Conservation (phyloP, 2,888 invertebrate genomes). For the Plebejus anna region DNA sequence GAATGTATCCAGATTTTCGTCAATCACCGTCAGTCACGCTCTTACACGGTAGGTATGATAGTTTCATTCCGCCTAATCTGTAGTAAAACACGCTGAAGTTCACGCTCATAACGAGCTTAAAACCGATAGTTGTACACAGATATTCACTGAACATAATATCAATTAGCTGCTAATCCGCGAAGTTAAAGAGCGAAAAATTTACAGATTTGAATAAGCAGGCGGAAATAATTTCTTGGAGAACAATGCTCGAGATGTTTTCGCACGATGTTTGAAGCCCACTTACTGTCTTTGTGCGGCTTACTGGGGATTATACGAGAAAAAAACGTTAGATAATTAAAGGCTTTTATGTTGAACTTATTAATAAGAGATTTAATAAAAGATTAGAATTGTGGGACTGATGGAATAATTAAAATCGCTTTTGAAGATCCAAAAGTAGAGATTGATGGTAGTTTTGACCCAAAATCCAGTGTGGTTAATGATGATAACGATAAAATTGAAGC, state of each 20-base stretch:
- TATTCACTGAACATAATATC: not conserved
- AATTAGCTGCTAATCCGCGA: slow-evolving; percentile 31
- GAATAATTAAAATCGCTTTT: not conserved
- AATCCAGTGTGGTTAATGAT: too few species aligned
- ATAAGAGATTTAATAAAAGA: not conserved
- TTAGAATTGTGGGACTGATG: not conserved
- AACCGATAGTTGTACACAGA: not conserved
- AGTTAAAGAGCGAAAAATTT: slow-evolving; percentile 38
- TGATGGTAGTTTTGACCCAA: too few species aligned
- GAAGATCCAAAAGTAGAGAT: not conserved
- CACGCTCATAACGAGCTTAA: not conserved
- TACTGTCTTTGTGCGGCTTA: slow-evolving; percentile 49
- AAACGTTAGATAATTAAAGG: slow-evolving; percentile 19
- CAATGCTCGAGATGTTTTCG: slow-evolving; percentile 62
- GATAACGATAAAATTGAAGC: too few species aligned
- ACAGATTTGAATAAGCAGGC: slow-evolving; percentile 35
- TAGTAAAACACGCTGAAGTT: not conserved
- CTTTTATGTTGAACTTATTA: not conserved
- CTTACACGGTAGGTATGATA: too few species aligned
- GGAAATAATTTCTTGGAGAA: slow-evolving; percentile 44
- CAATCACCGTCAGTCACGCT: too few species aligned
- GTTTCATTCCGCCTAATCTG: not conserved
- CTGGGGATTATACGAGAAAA: slow-evolving; percentile 28
- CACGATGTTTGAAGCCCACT: slow-evolving; percentile 58
- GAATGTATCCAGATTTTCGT: too few species aligned